These are phyloP conservation scores for Stomatorhinus ivindoensis DNA, from an alignment of 2,113 vertebrate genomes.

Conservation along the genomic window DNA sequence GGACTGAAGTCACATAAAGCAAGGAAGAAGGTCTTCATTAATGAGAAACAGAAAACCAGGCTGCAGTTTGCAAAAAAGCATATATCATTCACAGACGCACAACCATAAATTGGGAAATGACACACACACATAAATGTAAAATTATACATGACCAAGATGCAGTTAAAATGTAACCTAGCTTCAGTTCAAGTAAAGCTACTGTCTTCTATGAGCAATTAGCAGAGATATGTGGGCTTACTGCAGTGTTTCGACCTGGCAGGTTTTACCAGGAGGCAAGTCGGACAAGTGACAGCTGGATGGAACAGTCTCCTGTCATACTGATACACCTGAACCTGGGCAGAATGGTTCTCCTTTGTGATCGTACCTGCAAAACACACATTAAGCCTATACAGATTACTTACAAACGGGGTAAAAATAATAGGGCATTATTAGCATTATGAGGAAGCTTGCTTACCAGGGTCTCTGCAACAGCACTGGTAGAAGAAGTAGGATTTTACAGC, in stretches of 20 bases:
- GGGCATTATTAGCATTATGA: not conserved
- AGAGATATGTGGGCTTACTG: constrained; percentile 52
- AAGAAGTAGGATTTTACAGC: constrained; percentile 65
- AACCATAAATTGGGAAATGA: too few species aligned
- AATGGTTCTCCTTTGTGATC: constrained; percentile 69
- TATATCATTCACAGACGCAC: too few species aligned
- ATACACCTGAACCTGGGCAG: constrained; percentile 59
- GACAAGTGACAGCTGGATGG: constrained; percentile 61
- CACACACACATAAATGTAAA: not conserved
- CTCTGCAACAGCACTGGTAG: constrained; percentile 65
- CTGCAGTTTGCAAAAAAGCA: too few species aligned
- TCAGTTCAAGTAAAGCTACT: not conserved
- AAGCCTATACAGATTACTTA: not conserved
- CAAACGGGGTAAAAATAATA: not conserved
- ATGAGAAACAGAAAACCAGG: too few species aligned
- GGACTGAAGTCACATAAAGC: too few species aligned
- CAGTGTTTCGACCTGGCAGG: constrained; percentile 94
- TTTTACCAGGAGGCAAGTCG: constrained; percentile 72
- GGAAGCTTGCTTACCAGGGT: constrained; percentile 68
- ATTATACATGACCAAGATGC: not conserved
- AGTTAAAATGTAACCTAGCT: not conserved
- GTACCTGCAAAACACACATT: constrained; percentile 54
- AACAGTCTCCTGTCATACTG: constrained; percentile 74
- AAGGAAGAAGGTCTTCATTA: too few species aligned
- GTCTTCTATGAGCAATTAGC: not conserved